Base-by-base conservation (phyloP, 2,888 invertebrate species). In the Odontocolon sp. region DNA sequence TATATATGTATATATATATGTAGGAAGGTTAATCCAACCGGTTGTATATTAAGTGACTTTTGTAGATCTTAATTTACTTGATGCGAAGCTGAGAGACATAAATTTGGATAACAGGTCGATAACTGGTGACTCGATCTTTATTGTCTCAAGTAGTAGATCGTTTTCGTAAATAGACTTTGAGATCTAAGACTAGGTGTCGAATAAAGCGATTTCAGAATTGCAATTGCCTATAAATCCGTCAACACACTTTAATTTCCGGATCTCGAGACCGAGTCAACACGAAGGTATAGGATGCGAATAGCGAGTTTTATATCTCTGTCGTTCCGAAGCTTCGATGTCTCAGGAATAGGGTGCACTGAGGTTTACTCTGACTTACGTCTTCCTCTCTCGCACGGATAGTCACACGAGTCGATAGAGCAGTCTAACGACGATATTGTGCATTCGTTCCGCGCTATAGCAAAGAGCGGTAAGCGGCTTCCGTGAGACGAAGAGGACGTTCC, bases 351-450 rank as follows among this genome's bases (percentile, higher is more conserved):
- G 56, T 56, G 50, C 33, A 21, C 56, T n/a, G 38, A 26, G 67
- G 57, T 23, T 36, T 23, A 21, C 36, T 56, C 38, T 38, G 56
- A 63, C 31, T 28, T 26, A 26, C 18, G 26, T 38, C 40, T 33
- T 11, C 26, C 26, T 14, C 14, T 11, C 2, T 4, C 2, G 9
- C 67, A 21, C 31, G 11, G 28, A 59, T 45, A 31, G 31, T 33
- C 47, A 57, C 33, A 28, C 38, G 47, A 18, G 73, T 52, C 61
- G 59, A 84, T 80, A 78, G 77, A 82, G 82, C 73, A 81, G 80
- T 84, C 77, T 72, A 77, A 80, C 77, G 74, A 77, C 56, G 70
- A 81, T 81, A 83, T 77, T 73, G 78, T 52, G 70, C 74, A 74
- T 80, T 78, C 74, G 78, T 70, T 72, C 47, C 45, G 63, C 36